A percentile compares a stretch with the other conserved stretches of the same genome.
Conservation (phyloP, 92 coral and sea anemone genomes). For the Palythoa grandis region DNA sequence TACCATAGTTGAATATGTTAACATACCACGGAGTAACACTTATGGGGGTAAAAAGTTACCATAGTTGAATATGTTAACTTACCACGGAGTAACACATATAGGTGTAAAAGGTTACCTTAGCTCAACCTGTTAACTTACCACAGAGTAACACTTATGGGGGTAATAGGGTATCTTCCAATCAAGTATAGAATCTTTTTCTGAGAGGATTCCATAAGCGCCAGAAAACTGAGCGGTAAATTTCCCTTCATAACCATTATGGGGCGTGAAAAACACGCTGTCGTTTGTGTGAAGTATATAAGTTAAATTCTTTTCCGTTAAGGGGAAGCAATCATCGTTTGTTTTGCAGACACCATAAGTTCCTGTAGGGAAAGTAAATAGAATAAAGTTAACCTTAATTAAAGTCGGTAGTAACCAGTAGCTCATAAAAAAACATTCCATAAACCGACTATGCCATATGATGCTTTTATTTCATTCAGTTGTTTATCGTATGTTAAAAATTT, state of each 20-base stretch:
- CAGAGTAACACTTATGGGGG: not conserved
- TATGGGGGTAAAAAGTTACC: not conserved
- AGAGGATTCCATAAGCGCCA: not conserved
- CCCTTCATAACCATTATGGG: not conserved
- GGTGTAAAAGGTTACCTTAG: too few relatives aligned
- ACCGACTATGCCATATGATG: not conserved
- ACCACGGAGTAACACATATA: too few relatives aligned
- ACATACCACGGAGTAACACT: conserved; percentile 6
- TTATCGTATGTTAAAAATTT: too few relatives aligned
- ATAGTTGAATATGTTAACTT: not conserved
- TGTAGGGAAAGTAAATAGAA: not conserved
- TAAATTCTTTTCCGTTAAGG: not conserved
- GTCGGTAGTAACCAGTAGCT: not conserved
- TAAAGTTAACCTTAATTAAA: not conserved
- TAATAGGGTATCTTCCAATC: not conserved
- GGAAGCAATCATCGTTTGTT: not conserved
- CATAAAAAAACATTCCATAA: not conserved
- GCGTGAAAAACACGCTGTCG: conserved; percentile 23
- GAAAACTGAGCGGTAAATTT: conserved; percentile 8
- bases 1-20: not conserved
- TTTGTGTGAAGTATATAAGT: not conserved
- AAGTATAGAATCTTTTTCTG: not conserved
- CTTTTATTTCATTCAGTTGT: too few relatives aligned
- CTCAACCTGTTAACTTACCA: not conserved
- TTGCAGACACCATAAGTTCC: not conserved